phyloP scores from a whole-genome alignment of 2,113 vertebrate species.

The Rhinichthys klamathensis region DNA sequence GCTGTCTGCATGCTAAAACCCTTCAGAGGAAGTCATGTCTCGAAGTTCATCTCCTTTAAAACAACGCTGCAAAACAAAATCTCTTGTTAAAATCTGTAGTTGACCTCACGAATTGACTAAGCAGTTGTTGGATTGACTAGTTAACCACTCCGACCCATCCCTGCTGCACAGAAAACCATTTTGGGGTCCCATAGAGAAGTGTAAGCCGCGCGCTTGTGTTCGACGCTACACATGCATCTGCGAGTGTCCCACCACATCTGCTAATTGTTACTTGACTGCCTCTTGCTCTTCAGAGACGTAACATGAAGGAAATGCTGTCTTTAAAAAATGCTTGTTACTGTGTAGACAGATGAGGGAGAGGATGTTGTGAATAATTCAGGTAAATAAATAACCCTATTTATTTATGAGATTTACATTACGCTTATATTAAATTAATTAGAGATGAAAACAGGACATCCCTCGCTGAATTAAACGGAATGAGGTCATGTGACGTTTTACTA shows the following conservation, averaged over 20 bases:
- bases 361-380: neutral
- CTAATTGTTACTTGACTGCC: neutral
- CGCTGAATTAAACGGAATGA: neutral
- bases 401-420: neutral
- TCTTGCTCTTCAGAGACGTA: neutral
- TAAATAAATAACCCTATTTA: neutral
- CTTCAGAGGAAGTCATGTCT: neutral
- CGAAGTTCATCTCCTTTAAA: neutral
- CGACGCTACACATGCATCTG: too few species aligned
- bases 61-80: neutral
- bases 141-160: neutral
- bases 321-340: neutral
- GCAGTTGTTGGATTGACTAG: neutral
- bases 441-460: neutral
- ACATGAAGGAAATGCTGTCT: neutral
- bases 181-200: neutral
- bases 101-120: neutral
- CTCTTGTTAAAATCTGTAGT: neutral
- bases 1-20: neutral
- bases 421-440: neutral
- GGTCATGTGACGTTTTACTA: neutral
- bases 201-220: neutral
- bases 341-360: neutral
- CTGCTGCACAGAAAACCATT: neutral
- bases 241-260: neutral